phyloP scores from a whole-genome alignment of 2,113 vertebrate species.

The Pseudolaguvia tuberculata region DNA sequence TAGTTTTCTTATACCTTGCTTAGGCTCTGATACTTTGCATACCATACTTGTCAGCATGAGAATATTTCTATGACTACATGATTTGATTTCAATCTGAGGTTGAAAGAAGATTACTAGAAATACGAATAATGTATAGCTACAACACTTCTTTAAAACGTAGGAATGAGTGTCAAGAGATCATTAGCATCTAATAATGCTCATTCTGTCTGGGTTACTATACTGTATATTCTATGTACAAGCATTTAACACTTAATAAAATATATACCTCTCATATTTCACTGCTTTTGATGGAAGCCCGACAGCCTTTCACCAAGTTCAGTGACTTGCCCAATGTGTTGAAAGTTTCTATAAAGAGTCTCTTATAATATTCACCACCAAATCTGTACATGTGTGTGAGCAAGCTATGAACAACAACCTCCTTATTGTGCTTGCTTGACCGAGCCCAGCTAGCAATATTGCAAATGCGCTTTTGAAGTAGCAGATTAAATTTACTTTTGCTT shows the following conservation, averaged over 20 bases:
- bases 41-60: not conserved
- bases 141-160: not conserved
- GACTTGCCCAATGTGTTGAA: conserved; percentile 39
- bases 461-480: conserved; percentile 42
- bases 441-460: conserved; percentile 28
- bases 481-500: conserved; percentile 49
- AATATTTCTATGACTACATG: not conserved
- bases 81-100: not conserved
- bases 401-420: conserved; percentile 40
- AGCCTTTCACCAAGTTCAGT: conserved; percentile 27
- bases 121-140: not conserved
- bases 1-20: too few relatives aligned
- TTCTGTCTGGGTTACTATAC: not conserved
- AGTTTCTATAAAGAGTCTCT: conserved; percentile 35
- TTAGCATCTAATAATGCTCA: not conserved
- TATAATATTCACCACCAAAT: conserved; percentile 30
- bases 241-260: too few relatives aligned
- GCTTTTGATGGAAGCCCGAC: not conserved
- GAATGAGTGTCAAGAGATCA: not conserved
- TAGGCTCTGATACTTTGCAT: too few relatives aligned
- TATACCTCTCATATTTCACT: not conserved
- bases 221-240: not conserved
- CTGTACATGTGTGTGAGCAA: conserved; percentile 1
- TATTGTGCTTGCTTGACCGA: conserved; percentile 22
- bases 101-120: not conserved